These are phyloP conservation scores for Atherinosoma microstoma DNA, from an alignment of 2,797 vertebrate species.

Conservation along the genomic window DNA sequence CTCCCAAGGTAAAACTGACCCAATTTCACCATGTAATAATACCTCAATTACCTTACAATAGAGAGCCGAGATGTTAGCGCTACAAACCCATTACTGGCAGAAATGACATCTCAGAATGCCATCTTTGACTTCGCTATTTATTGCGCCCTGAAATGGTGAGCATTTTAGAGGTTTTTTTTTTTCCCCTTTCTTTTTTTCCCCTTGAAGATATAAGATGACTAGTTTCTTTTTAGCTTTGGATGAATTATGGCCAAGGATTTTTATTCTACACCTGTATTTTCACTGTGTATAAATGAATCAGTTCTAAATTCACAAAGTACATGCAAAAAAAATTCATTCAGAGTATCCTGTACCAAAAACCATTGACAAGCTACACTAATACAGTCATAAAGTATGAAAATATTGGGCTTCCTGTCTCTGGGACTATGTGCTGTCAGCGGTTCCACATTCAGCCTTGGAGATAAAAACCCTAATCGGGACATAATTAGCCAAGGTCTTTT, in stretches of 20 bases:
- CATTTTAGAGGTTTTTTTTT: constrained; percentile 35
- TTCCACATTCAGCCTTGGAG: constrained; percentile 43
- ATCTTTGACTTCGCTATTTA: constrained; percentile 58
- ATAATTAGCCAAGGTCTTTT: constrained; percentile 74
- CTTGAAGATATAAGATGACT: constrained; percentile 15
- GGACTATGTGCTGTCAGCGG: constrained; percentile 45
- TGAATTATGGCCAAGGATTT: constrained; percentile 8
- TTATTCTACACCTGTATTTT: not conserved
- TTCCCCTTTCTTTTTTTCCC: too few species aligned
- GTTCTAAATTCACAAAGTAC: constrained; percentile 4
- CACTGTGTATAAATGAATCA: constrained; percentile 11
- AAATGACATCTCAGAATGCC: constrained; percentile 67
- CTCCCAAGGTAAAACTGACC: constrained; percentile 62
- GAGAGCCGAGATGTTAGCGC: constrained; percentile 48
- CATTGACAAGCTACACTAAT: constrained; percentile 4
- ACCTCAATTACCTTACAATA: constrained; percentile 72
- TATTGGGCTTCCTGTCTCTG: constrained; percentile 23
- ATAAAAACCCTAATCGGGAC: constrained; percentile 72
- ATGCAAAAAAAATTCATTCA: constrained; percentile 3
- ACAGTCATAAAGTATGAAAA: constrained; percentile 14
- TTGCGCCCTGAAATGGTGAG: constrained; percentile 41
- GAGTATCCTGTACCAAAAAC: not conserved
- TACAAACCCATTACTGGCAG: constrained; percentile 65
- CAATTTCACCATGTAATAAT: constrained; percentile 74
- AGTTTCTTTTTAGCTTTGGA: not conserved